These are phyloP conservation scores for Ornithorhynchus anatinus DNA, from an alignment of 2,113 vertebrate genomes.

Conservation along the genomic window DNA sequence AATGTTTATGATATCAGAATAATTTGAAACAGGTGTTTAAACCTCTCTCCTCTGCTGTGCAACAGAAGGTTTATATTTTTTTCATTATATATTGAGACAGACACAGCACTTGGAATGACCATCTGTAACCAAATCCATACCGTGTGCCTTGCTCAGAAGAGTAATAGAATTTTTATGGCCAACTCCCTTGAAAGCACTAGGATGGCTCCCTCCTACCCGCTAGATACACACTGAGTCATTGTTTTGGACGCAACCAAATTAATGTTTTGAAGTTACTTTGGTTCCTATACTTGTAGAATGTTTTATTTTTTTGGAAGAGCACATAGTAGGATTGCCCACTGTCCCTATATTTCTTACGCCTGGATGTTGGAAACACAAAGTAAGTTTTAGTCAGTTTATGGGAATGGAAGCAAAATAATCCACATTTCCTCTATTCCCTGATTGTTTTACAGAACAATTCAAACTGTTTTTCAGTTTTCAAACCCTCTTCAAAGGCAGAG, in stretches of 20 bases:
- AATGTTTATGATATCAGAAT: slow-evolving; percentile 64
- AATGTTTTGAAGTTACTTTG: neutral
- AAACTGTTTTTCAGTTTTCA: too few relatives aligned
- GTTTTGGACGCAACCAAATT: neutral
- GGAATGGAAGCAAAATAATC: too few relatives aligned
- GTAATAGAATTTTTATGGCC: slow-evolving; percentile 25
- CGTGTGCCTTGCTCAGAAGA: slow-evolving; percentile 35
- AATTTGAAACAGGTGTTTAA: slow-evolving; percentile 77
- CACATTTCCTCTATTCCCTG: too few relatives aligned
- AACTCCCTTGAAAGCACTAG: slow-evolving; percentile 11
- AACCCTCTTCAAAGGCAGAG: too few relatives aligned
- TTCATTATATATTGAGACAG: slow-evolving; percentile 64
- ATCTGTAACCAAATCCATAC: slow-evolving; percentile 62
- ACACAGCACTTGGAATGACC: slow-evolving; percentile 55
- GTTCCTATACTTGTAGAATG: slow-evolving; percentile 4
- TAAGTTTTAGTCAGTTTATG: too few relatives aligned
- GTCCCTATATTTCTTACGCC: too few relatives aligned
- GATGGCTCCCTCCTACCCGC: neutral
- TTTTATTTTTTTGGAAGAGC: too few relatives aligned
- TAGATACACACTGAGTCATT: neutral
- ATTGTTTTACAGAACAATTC: too few relatives aligned
- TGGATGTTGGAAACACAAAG: too few relatives aligned
- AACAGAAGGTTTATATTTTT: slow-evolving; percentile 76
- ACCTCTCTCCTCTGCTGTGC: slow-evolving; percentile 47
- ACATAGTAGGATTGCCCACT: too few relatives aligned